These are phyloP conservation scores for Porites evermanni DNA, from an alignment of 92 coral and sea anemone species.

Conservation along the genomic window DNA sequence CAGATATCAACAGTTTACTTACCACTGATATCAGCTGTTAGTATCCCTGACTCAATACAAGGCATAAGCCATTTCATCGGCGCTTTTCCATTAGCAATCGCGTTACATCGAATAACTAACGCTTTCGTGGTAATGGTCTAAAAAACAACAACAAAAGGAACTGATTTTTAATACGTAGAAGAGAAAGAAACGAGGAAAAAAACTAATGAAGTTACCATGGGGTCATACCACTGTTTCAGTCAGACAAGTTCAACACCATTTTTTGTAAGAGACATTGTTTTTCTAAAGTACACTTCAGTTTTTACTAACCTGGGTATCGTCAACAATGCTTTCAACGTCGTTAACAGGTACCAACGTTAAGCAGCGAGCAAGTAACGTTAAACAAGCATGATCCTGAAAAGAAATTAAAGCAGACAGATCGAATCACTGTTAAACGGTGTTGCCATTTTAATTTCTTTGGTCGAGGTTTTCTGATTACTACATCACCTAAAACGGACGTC, in stretches of 20 bases:
- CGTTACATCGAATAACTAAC: constrained; percentile 52
- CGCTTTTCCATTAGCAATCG: constrained; percentile 47
- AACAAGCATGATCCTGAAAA: constrained; percentile 22
- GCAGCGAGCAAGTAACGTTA: constrained; percentile 47
- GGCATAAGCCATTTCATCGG: constrained; percentile 63
- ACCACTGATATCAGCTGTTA: constrained; percentile 42
- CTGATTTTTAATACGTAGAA: neutral
- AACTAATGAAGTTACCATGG: no score
- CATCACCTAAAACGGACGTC: no score
- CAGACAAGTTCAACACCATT: neutral
- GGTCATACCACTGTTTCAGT: neutral
- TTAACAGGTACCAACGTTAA: constrained; percentile 46
- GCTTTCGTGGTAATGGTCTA: constrained; percentile 36
- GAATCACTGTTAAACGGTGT: neutral
- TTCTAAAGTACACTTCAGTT: neutral
- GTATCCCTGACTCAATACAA: constrained; percentile 45
- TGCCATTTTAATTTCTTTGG: no score
- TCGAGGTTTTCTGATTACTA: no score
- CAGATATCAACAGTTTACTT: neutral
- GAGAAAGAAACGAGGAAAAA: neutral
- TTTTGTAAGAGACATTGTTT: neutral
- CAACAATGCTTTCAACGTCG: constrained; percentile 37
- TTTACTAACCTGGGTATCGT: constrained; percentile 38
- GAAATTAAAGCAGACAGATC: neutral
- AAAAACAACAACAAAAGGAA: neutral